Conservation (phyloP, 2,888 invertebrate species). For the Noctua pronuba region DNA sequence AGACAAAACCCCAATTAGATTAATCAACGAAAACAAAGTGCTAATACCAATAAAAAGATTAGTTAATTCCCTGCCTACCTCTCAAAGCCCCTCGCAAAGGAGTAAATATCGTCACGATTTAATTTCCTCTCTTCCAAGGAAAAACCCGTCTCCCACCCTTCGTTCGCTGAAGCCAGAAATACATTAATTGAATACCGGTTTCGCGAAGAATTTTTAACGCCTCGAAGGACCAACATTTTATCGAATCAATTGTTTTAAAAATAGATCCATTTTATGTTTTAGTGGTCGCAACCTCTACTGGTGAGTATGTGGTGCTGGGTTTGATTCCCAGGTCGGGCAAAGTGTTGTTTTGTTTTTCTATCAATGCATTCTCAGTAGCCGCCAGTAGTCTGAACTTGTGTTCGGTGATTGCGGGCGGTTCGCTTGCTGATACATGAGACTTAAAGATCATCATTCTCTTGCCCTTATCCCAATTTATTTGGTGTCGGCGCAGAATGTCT, state of each 20-base stretch:
- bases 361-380: neutral
- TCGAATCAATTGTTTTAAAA: slow-evolving; percentile 7
- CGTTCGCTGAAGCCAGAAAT: slow-evolving; percentile 30
- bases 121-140: slow-evolving; percentile 36
- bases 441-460: neutral
- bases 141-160: slow-evolving; percentile 22
- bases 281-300: neutral
- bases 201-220: slow-evolving; percentile 20
- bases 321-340: too few relatives aligned
- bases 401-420: neutral
- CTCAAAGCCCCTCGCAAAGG: slow-evolving; percentile 3
- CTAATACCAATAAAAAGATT: slow-evolving; percentile 1
- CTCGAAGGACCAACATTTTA: slow-evolving; percentile 8
- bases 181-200: slow-evolving; percentile 47
- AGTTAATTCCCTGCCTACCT: neutral
- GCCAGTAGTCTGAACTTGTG: neutral
- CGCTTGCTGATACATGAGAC: neutral
- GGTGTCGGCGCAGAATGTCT: too few relatives aligned
- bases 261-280: neutral
- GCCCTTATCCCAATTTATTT: too few relatives aligned
- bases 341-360: neutral
- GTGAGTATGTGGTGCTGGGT: neutral
- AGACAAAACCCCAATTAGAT: neutral
- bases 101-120: slow-evolving; percentile 43
- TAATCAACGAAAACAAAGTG: neutral